A percentile compares a stretch with the other conserved stretches of the same genome.
Evolutionary conservation across 2,888 invertebrate species (phyloP).

Genomic region (Embidobia sp.): DNA sequence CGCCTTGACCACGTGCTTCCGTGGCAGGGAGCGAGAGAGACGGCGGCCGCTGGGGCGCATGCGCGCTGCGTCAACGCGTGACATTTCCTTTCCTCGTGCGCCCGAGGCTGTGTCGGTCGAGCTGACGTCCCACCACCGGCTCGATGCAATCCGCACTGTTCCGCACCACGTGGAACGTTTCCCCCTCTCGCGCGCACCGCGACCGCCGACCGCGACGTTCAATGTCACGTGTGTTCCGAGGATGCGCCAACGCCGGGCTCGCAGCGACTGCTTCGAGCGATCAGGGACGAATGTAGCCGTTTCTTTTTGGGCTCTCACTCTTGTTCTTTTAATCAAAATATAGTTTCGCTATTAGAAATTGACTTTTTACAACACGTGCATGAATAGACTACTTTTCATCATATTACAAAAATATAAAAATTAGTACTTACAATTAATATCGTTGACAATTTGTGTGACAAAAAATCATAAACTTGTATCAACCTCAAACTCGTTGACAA

Average conservation of each 20-base stretch:
- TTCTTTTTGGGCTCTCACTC: too few relatives aligned
- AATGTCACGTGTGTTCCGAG: conserved; percentile 68
- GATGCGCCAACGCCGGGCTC: conserved; percentile 46
- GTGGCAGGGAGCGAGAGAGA: conserved; percentile 39
- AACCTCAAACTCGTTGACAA: too few relatives aligned
- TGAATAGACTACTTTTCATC: too few relatives aligned
- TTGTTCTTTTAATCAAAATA: neutral
- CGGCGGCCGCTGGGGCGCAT: conserved; percentile 33
- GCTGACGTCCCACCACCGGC: conserved; percentile 38
- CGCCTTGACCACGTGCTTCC: conserved; percentile 65
- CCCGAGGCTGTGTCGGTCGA: conserved; percentile 28
- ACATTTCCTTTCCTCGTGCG: conserved; percentile 56
- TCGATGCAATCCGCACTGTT: conserved; percentile 57
- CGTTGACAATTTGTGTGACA: too few relatives aligned
- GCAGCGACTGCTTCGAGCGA: conserved; percentile 23
- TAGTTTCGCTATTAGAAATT: neutral
- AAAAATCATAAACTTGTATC: too few relatives aligned
- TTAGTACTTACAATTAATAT: too few relatives aligned
- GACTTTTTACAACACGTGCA: too few relatives aligned
- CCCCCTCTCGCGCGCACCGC: conserved; percentile 49
- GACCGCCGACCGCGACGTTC: conserved; percentile 65
- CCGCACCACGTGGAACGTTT: conserved; percentile 68
- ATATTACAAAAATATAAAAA: too few relatives aligned
- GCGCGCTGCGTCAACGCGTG: conserved; percentile 44
- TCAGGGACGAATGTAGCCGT: conserved; percentile 12